Evolutionary conservation across 2,888 invertebrate species (phyloP).

Genomic region (Achlya flavicornis): DNA sequence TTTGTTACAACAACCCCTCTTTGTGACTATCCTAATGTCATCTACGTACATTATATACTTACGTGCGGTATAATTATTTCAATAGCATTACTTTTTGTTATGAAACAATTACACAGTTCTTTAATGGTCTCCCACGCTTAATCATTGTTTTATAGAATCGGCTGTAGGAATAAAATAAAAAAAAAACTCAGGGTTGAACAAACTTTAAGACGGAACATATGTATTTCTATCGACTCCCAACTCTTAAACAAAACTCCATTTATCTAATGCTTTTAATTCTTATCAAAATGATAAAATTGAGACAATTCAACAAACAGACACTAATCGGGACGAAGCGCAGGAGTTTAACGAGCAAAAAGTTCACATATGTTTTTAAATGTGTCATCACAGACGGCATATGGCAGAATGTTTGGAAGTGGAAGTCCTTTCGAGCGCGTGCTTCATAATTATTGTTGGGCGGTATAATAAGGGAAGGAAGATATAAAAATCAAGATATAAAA

Average conservation of each 20-base stretch:
- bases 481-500: constrained; percentile 27
- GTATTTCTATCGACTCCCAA: too few relatives aligned
- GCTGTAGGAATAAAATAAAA: too few relatives aligned
- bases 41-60: constrained; percentile 23
- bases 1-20: constrained; percentile 48
- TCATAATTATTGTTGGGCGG: constrained; percentile 59
- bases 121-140: neutral
- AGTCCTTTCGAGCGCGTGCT: constrained; percentile 78
- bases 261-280: constrained; percentile 35
- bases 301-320: constrained; percentile 38
- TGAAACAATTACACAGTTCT: constrained; percentile 17
- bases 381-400: constrained; percentile 62
- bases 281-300: constrained; percentile 49
- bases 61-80: neutral
- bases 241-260: neutral
- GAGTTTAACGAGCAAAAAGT: constrained; percentile 48
- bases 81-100: constrained; percentile 18
- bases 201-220: too few relatives aligned
- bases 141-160: neutral
- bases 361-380: constrained; percentile 63
- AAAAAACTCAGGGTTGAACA: too few relatives aligned
- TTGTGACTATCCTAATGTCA: constrained; percentile 48
- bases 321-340: constrained; percentile 30
- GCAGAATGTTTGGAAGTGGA: constrained; percentile 39
- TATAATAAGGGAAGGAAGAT: constrained; percentile 72